A percentile compares a stretch with the other conserved stretches of the same genome.
phyloP scores from a whole-genome alignment of 2,888 invertebrate species.

The Amphipyra tragopoginis region DNA sequence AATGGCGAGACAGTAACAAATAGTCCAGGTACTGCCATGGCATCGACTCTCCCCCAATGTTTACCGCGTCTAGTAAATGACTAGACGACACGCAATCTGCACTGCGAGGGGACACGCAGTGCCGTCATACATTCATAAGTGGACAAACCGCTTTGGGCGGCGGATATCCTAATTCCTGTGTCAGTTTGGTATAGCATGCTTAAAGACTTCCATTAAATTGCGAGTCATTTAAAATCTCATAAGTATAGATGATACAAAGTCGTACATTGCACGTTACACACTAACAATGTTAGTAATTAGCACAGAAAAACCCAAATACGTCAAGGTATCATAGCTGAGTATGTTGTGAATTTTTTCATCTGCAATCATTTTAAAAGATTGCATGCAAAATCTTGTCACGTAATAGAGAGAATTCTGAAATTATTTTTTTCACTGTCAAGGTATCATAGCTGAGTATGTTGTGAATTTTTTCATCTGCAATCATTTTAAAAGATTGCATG shows the following conservation, averaged over 20 bases:
- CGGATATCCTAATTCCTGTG: constrained; percentile 77
- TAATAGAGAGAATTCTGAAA: too few species aligned
- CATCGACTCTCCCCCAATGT: constrained; percentile 61
- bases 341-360: too few species aligned
- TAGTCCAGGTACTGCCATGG: constrained; percentile 38
- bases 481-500: too few species aligned
- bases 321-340: too few species aligned
- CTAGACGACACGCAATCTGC: constrained; percentile 76
- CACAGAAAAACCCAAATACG: too few species aligned
- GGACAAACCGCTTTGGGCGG: constrained; percentile 67
- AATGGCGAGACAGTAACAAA: constrained; percentile 48
- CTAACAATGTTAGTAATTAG: background rate
- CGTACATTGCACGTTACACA: background rate
- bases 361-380: too few species aligned
- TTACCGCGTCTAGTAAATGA: constrained; percentile 72
- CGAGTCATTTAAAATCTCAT: constrained; percentile 6
- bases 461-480: too few species aligned
- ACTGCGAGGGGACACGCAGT: constrained; percentile 70
- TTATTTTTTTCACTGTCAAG: too few species aligned
- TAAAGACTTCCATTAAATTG: constrained; percentile 26
- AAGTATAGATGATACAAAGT: background rate
- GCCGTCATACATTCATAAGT: constrained; percentile 68
- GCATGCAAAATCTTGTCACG: too few species aligned
- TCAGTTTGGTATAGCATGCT: constrained; percentile 48
- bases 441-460: too few species aligned